Conservation (phyloP, 2,113 vertebrate species). For the Oncorhynchus nerka region DNA sequence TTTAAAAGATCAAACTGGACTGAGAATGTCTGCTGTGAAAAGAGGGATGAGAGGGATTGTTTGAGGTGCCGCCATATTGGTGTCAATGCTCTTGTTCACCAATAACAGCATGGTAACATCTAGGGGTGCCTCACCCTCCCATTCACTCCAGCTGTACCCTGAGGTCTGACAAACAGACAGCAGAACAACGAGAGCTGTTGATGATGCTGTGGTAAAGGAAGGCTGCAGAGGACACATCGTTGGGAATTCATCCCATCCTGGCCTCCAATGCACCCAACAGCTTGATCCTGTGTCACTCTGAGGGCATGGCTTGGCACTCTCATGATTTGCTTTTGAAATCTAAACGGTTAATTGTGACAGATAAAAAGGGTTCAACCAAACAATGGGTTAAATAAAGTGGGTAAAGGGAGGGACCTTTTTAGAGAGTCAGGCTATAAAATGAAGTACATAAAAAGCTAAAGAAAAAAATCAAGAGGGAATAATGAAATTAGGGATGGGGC, state of each 20-base stretch:
- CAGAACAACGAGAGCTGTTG: constrained; percentile 51
- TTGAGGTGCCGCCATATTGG: constrained; percentile 53
- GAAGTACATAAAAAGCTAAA: constrained; percentile 75
- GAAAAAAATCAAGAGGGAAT: constrained; percentile 74
- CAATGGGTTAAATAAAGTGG: constrained; percentile 76
- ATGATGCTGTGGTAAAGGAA: constrained; percentile 47
- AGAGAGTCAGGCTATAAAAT: constrained; percentile 80
- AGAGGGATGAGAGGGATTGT: constrained; percentile 36
- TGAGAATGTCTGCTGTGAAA: constrained; percentile 23
- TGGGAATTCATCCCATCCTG: constrained; percentile 66
- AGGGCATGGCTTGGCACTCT: constrained; percentile 66
- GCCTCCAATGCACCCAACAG: constrained; percentile 67
- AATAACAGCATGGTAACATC: constrained; percentile 68
- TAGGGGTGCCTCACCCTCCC: constrained; percentile 54
- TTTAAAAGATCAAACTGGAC: constrained; percentile 1
- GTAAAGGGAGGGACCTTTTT: constrained; percentile 69
- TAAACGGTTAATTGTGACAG: constrained; percentile 78
- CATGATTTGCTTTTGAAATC: constrained; percentile 74
- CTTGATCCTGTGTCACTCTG: constrained; percentile 74
- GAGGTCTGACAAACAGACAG: constrained; percentile 67
- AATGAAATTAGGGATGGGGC: constrained; percentile 80
- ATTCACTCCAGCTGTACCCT: constrained; percentile 58
- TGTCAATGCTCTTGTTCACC: constrained; percentile 60
- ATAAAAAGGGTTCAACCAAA: constrained; percentile 72
- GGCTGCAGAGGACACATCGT: constrained; percentile 70